Percentiles rank a stretch among this genome's conserved stretches.
phyloP scores from a whole-genome alignment of 2,797 vertebrate species.

The Clarias fuscus region DNA sequence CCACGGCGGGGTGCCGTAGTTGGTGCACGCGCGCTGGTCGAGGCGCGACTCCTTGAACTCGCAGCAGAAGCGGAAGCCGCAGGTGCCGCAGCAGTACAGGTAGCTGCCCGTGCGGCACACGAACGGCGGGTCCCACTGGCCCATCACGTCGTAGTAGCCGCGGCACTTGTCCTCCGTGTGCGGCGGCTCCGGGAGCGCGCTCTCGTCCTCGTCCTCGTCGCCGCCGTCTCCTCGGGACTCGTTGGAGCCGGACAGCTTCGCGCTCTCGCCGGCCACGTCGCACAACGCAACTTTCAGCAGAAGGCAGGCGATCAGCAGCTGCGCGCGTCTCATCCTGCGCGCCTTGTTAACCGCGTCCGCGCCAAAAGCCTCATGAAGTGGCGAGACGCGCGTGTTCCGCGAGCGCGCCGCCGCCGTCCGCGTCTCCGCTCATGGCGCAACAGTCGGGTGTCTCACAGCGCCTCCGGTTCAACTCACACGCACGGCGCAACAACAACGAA shows the following conservation, averaged over 20 bases:
- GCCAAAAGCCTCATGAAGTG: conserved; percentile 54
- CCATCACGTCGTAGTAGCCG: conserved; percentile 98
- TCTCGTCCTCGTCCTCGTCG: conserved; percentile 67
- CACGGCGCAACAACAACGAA: neutral
- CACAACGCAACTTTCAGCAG: conserved; percentile 86
- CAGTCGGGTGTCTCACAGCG: conserved; percentile 25
- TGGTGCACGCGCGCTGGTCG: conserved; percentile 94
- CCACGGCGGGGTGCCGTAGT: conserved; percentile 94
- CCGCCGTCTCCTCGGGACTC: conserved; percentile 72
- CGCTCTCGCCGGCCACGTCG: conserved; percentile 85
- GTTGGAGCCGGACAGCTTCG: conserved; percentile 84
- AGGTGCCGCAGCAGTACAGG: conserved; percentile 98
- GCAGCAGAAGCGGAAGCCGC: conserved; percentile 99
- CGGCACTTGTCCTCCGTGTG: conserved; percentile 88
- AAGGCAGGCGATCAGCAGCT: conserved; percentile 84
- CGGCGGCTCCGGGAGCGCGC: conserved; percentile 80
- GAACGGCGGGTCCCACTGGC: conserved; percentile 97
- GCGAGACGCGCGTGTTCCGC: conserved; percentile 55
- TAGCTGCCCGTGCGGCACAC: conserved; percentile 93
- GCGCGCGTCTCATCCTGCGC: conserved; percentile 63
- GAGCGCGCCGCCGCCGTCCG: conserved; percentile 64
- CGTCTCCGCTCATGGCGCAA: conserved; percentile 65
- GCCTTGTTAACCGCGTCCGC: conserved; percentile 24
- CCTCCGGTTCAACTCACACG: neutral
- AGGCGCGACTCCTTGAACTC: conserved; percentile 88